Evolutionary conservation across 2,888 invertebrate genomes (phyloP).

Genomic region (Drosophila demipolita): DNA sequence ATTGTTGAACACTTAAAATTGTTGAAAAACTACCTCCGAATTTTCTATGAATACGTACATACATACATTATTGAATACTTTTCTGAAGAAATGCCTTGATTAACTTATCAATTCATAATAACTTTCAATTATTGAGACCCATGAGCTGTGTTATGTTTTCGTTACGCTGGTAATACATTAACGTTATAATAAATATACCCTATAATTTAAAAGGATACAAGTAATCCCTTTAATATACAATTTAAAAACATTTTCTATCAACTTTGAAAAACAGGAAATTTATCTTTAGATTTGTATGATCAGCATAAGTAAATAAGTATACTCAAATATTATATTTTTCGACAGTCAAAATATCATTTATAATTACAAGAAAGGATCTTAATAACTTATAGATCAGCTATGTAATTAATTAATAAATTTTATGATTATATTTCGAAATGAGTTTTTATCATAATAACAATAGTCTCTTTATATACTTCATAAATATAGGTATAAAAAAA

Average conservation of each 20-base stretch:
- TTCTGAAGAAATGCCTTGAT: constrained; percentile 19
- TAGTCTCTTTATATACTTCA: constrained; percentile 1
- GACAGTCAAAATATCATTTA: neutral
- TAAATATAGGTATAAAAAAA: neutral
- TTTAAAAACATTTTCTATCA: neutral
- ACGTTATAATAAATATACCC: neutral
- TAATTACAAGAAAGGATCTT: neutral
- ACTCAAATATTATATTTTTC: neutral
- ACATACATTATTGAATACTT: neutral
- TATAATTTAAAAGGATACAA: neutral
- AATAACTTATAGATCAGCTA: neutral
- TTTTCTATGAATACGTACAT: neutral
- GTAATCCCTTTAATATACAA: neutral
- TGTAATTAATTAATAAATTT: neutral
- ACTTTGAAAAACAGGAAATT: neutral
- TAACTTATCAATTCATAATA: constrained; percentile 13
- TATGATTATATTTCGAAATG: neutral
- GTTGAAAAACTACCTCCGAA: neutral
- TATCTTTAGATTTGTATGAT: neutral
- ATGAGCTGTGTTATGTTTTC: constrained; percentile 60
- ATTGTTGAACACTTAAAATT: neutral
- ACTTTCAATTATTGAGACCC: constrained; percentile 46
- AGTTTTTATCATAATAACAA: neutral
- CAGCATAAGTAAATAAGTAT: neutral
- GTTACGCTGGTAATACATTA: constrained; percentile 61